Base-by-base conservation (phyloP, 2,113 vertebrate genomes). In the Climacteris rufus region DNA sequence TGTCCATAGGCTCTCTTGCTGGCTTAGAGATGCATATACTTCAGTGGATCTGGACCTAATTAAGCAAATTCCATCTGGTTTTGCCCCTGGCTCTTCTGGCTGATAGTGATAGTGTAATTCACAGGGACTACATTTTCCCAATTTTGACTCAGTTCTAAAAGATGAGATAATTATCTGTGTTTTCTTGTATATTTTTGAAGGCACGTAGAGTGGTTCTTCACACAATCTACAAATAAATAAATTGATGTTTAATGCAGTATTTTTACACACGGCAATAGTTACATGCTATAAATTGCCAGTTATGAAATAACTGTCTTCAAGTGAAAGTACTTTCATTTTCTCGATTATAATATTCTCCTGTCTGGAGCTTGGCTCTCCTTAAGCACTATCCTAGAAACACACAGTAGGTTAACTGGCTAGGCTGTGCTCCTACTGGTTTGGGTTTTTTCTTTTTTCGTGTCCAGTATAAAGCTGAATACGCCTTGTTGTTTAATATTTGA, bases 51-150 rank as follows among this genome's bases (percentile, higher is more conserved):
- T 66, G 60, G 47, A 89, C 56, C 35, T 89, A 96, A 78, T 84
- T 87, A 94, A 87, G 40, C 27, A 93, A 96, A 91, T 91, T 82
- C 77, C 66, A 19, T 94, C 52, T 87, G 47, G 0, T 89, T 95
- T 92, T 91, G 64, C 64, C 84, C 24, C 44, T 89, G 87, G 81
- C 77, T 89, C 93, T 94, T 84, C 57, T 87, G 89, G 30, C 33
- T 82, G 49, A 70, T 68, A 78, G 39, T 59, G 57, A 57, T 81
- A n/a, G n/a, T 50, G 60, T 84, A 82, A 71, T 87, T 91, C 31
- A 44, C 2, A 6, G 35, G 69, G 57, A 71, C 24, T 89, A 1
- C 7, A 42, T 82, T 52, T 88, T 35, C 44, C 52, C 22, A 66
- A 2, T 50, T 79, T 81, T 87, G n/a, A 42, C 27, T 64, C 2